Evolutionary conservation across 37 sponge, comb jelly and placozoan genomes (phyloP).

Genomic region (Aplysina aerophoba): DNA sequence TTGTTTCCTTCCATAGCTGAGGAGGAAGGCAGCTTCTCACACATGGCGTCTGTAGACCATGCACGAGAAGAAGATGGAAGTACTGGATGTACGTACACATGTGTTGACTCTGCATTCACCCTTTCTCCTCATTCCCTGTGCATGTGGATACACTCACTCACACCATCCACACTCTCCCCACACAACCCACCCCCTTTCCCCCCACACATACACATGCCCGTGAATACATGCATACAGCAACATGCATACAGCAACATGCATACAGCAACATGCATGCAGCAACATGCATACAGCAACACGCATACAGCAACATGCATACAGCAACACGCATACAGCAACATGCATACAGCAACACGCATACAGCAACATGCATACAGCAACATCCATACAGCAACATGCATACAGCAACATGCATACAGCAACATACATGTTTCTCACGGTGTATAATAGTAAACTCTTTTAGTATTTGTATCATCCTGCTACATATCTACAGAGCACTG

Average conservation of each 20-base stretch:
- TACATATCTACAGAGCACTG: no score
- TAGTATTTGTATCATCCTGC: no score
- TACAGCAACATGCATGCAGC: background rate
- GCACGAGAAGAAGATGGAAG: background rate
- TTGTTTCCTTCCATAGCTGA: no score
- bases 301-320: constrained; percentile 24
- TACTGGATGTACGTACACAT: background rate
- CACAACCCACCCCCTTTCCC: no score
- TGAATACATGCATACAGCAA: background rate
- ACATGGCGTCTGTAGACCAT: background rate
- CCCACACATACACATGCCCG: background rate
- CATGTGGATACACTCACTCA: no score
- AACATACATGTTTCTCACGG: no score
- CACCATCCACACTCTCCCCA: background rate
- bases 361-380: background rate
- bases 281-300: constrained; percentile 11
- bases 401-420: no score
- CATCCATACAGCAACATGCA: no score
- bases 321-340: constrained; percentile 10
- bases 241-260: background rate
- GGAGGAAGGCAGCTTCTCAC: no score
- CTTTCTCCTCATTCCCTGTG: no score
- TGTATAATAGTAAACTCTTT: no score
- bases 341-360: constrained; percentile 25
- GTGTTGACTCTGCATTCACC: no score